Conservation (phyloP, 2,888 invertebrate genomes). For the Cataglyphis altisquamis region DNA sequence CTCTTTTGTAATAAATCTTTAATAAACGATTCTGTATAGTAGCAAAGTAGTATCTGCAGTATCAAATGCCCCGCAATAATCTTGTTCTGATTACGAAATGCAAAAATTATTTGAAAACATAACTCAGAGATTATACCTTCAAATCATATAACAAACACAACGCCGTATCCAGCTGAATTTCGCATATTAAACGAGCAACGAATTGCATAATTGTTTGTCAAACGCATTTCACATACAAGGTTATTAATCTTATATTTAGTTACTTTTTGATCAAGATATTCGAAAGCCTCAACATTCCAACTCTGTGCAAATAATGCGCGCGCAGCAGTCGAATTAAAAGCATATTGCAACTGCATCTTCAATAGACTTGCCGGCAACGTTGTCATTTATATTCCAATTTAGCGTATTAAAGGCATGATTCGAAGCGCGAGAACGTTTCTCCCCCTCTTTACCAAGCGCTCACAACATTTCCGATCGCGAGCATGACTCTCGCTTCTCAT, state of each 20-base stretch:
- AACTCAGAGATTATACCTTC: background rate
- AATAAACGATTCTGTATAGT: constrained; percentile 8
- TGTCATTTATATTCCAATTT: constrained; percentile 27
- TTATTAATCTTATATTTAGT: background rate
- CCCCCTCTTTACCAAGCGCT: background rate
- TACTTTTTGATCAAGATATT: constrained; percentile 15
- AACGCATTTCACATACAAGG: background rate
- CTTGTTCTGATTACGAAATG: background rate
- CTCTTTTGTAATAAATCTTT: constrained; percentile 27
- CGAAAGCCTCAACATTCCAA: background rate
- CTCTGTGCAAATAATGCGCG: background rate
- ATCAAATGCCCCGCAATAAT: constrained; percentile 20
- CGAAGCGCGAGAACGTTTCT: constrained; percentile 3
- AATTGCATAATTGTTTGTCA: constrained; percentile 15
- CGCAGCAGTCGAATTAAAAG: constrained; percentile 22
- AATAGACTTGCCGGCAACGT: constrained; percentile 22
- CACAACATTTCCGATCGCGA: background rate
- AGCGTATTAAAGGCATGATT: constrained; percentile 28
- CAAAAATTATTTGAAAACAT: constrained; percentile 1
- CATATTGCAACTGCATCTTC: constrained; percentile 12
- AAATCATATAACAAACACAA: constrained; percentile 5
- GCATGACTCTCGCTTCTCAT: constrained; percentile 29
- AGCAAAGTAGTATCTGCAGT: constrained; percentile 29
- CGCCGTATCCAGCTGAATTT: background rate
- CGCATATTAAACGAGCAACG: background rate